Evolutionary conservation across 2,113 vertebrate species (phyloP), one percentile per base, ranked within the genome.

Genomic region (Microcebus lehilahytsara): DNA sequence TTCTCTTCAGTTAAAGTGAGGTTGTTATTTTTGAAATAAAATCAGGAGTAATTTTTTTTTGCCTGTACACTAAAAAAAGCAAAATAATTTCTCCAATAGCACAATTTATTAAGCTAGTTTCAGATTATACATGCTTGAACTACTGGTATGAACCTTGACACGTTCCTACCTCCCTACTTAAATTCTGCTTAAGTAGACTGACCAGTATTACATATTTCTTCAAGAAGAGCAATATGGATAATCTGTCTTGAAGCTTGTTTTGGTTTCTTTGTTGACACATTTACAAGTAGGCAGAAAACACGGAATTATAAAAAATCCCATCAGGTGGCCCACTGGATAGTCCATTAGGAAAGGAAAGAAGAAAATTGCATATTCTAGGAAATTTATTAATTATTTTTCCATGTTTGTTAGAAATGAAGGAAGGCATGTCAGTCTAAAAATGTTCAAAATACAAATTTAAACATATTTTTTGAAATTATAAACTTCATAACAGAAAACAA

Each of bases 141-240:
- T 98, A 97, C 95, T 98, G 98, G 96, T 97, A 96, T 66, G 71
- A 98, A 93, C 97, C 81, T 98, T 98, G 98, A 98, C 97, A 98
- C 96, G 53, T 19, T 96, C 97, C 98, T 97, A 98, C 96, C 97
- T 99, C 98, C 97, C 98, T 97, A 98, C 92, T 91, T 98, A 98
- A 84, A 98, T 98, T 98, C 97, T 98, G 93, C 94, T 97, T 99
- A 98, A 99, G 99, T 98, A 98, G 95, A 86, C 89, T 92, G 96
- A 98, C 95, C 97, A 98, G 89, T 91, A 98, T 94, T 25, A 97
- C 64, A 27, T 27, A 66, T 67, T 81, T 89, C 79, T 91, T 92
- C 69, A 94, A 19, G 64, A 95, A 83, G 80, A 97, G 97, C 83
- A 97, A 66, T 93, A 14, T 53, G 58, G 42, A 30, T 74, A 86